These are phyloP conservation scores for Microctonus hyperodae DNA, from an alignment of 2,888 invertebrate species.

Conservation along the genomic window DNA sequence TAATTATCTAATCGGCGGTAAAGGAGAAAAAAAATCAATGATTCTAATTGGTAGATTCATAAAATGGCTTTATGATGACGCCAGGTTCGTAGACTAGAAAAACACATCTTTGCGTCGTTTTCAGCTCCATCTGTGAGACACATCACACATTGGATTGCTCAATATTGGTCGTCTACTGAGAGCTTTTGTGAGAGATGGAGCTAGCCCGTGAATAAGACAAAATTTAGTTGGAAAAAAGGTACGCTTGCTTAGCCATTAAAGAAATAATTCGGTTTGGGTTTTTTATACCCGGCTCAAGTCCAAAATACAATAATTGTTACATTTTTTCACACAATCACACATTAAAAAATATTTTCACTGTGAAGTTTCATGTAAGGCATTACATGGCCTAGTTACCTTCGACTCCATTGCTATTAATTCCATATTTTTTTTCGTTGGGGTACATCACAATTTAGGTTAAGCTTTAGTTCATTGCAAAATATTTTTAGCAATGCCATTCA, in stretches of 20 bases:
- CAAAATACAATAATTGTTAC: slow-evolving; percentile 14
- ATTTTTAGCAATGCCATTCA: not conserved
- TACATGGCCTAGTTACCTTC: slow-evolving; percentile 29
- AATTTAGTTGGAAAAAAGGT: slow-evolving; percentile 40
- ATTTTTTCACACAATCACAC: not conserved
- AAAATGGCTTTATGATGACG: not conserved
- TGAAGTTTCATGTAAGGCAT: not conserved
- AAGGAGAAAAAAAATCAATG: slow-evolving; percentile 1
- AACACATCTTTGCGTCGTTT: slow-evolving; percentile 20
- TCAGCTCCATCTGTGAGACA: slow-evolving; percentile 56
- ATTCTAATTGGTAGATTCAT: too few relatives aligned
- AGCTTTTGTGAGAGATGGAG: slow-evolving; percentile 57
- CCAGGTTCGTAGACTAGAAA: not conserved
- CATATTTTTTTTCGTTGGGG: slow-evolving; percentile 18
- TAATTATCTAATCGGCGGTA: too few relatives aligned
- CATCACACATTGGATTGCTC: slow-evolving; percentile 48
- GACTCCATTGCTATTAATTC: slow-evolving; percentile 20
- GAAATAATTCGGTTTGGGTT: slow-evolving; percentile 28
- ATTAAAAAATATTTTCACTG: not conserved
- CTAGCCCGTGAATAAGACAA: slow-evolving; percentile 48
- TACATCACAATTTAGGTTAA: slow-evolving; percentile 25
- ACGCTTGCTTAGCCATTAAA: slow-evolving; percentile 27
- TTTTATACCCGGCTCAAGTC: slow-evolving; percentile 26
- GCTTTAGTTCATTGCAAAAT: not conserved
- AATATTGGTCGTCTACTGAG: slow-evolving; percentile 51